Base-by-base conservation (phyloP, 1,140 invertebrate species). In the Plectrocnemia conspersa region DNA sequence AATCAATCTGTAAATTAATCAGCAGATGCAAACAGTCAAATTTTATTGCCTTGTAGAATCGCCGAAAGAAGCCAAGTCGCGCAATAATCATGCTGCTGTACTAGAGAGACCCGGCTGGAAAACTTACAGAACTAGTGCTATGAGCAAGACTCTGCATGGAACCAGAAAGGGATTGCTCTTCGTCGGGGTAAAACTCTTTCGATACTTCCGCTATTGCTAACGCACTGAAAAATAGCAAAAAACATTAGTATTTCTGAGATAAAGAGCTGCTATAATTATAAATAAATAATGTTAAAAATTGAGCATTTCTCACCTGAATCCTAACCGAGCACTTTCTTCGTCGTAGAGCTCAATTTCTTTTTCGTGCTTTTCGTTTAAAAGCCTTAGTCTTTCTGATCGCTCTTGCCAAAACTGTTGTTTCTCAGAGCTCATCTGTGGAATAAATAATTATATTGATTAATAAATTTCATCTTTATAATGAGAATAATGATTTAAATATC, bases 111-210 rank as follows among this genome's bases (percentile, higher is more conserved):
- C 85, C 86, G 68, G 86, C 86, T 66, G 86, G 86, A 74, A 90
- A 89, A 73, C 85, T 88, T 65, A 86, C 88, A 59, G 88, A 91
- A 75, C 89, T 93, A 82, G 92, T 93, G 79, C 89, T 92, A 77
- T 91, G 89, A 59, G 89, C 90, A 70, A 96, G 79, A 76, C 90
- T 94, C 66, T 96, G 81, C 86, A 94, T 91, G 59, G 91, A 94
- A 62, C 93, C 93, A 32, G 91, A 92, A 54, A 95, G 79, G 68
- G 89, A 92, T 66, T 87, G 84, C 72, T 94, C 91, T 69, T 89
- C 87, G 60, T 91, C 89, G 55, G 83, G 84, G 74, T 87, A 89
- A 63, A 82, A 82, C 70, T 93, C 90, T 64, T 85, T 82, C 55
- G 89, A 91, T 63, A 89, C 88, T 73, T 96, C 91, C 19, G 85